Evolutionary conservation across 2,113 vertebrate genomes (phyloP), one percentile per base, ranked within the genome.

Genomic region (Merops nubicus): DNA sequence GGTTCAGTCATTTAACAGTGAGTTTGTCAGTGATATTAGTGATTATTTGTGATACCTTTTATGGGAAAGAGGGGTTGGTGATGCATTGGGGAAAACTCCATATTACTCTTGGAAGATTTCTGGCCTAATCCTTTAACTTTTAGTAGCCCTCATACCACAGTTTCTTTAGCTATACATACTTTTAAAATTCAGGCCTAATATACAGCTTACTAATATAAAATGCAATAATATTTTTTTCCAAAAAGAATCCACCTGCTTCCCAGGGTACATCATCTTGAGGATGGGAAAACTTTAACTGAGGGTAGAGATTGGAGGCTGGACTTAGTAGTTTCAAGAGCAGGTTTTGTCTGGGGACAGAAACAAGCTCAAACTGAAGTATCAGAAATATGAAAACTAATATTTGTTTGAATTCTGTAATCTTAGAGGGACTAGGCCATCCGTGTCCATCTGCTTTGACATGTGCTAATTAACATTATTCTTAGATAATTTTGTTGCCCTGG

Each of bases 381-480:
- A 48, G 53, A 53, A 90, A 77, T 29, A 53, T 33, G n/a, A 65
- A 63, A 79, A 92, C 57, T 57, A 73, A 38, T 76, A 79, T 74
- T 82, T 60, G 22, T 42, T 69, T 82, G 65, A 64, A 77, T 51
- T 60, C 29, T 69, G 33, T 57, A 8, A 56, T 51, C 47, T 80
- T 47, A 15, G 36, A 92, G 60, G 69, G 62, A 8, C 78, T 69
- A 51, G 33, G 10, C 45, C 74, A 21, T 68, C 70, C 0, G 0
- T 18, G 54, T 85, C 95, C 87, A 81, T 96, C 83, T 88, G 79
- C 21, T 94, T 93, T 85, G 87, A 31, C 60, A 85, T 50, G 64
- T 74, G 70, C 75, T 91, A 81, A 77, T 96, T 77, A 91, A 50
- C 45, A n/a, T 74, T 47, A 59, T 85, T 91, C 79, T 69, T 82